Percentiles rank a stretch among this genome's conserved stretches.
These are phyloP conservation scores for Podotricha telesiphe DNA, from an alignment of 2,888 invertebrate species.

Conservation along the genomic window DNA sequence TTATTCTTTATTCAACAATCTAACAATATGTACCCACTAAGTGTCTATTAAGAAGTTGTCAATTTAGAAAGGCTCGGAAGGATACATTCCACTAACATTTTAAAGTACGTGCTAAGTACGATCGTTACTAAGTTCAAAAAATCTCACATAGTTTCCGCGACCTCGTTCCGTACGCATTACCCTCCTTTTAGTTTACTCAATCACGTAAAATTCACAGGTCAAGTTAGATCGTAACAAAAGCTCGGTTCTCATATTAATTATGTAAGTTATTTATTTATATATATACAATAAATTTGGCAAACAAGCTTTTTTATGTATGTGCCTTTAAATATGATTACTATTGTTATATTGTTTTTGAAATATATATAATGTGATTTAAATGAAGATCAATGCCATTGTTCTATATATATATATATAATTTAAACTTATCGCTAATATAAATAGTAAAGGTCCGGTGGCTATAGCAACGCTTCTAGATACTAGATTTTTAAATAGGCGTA, in stretches of 20 bases:
- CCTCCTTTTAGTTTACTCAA: conserved; percentile 44
- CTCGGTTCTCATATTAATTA: conserved; percentile 36
- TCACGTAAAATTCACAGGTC: conserved; percentile 43
- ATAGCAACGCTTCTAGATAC: no score
- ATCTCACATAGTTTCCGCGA: conserved; percentile 34
- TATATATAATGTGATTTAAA: no score
- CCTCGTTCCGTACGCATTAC: conserved; percentile 40
- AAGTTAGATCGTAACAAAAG: conserved; percentile 39
- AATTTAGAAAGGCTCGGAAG: background rate
- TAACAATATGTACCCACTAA: no score
- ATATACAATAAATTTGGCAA: conserved; percentile 17
- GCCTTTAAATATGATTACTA: background rate
- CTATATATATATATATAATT: no score
- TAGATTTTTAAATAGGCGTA: no score
- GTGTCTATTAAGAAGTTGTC: background rate
- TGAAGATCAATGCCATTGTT: no score
- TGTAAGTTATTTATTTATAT: conserved; percentile 25
- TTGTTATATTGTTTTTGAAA: conserved; percentile 1
- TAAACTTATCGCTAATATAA: no score
- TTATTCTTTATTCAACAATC: no score
- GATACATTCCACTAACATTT: background rate
- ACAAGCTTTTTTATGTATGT: conserved; percentile 20
- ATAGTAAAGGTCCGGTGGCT: no score
- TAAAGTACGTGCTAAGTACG: conserved; percentile 6
- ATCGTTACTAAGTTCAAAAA: conserved; percentile 23